A percentile compares a stretch with the other conserved stretches of the same genome.
Evolutionary conservation across 2,797 vertebrate species (phyloP).

Genomic region (Amphiprion clarkii): DNA sequence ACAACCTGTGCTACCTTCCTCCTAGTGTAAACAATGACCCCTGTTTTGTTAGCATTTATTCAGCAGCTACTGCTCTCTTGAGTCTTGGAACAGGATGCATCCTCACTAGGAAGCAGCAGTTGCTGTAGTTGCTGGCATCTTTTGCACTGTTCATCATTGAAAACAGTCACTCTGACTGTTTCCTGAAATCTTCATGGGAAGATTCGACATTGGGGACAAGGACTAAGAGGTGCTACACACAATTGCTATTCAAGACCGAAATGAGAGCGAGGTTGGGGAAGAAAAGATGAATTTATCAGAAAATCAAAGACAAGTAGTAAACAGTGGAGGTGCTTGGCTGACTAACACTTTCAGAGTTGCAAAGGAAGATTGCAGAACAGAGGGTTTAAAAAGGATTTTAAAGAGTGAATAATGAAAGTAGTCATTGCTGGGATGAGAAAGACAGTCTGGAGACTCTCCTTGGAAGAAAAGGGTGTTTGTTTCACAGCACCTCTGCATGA

Average conservation of each 20-base stretch:
- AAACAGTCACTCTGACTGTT: conserved; percentile 6
- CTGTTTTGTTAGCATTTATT: conserved; percentile 7
- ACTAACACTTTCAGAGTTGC: conserved; percentile 10
- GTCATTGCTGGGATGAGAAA: conserved; percentile 30
- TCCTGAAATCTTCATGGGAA: not conserved
- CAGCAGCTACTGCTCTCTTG: conserved; percentile 1
- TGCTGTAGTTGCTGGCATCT: not conserved
- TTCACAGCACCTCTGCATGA: conserved; percentile 4
- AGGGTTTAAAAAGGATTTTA: conserved; percentile 31
- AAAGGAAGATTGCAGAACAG: conserved; percentile 14
- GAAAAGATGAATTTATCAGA: conserved; percentile 5
- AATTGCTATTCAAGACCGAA: conserved; percentile 5
- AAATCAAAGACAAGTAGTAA: conserved; percentile 12
- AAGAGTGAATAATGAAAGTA: conserved; percentile 36
- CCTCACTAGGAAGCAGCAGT: not conserved
- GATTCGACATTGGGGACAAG: not conserved
- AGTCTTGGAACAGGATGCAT: conserved; percentile 3
- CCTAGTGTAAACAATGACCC: conserved; percentile 6
- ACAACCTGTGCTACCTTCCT: conserved; percentile 3
- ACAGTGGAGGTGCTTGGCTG: conserved; percentile 17
- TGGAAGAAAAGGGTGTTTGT: conserved; percentile 9
- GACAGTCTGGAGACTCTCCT: conserved; percentile 15
- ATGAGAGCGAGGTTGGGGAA: not conserved
- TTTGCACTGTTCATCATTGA: conserved; percentile 4
- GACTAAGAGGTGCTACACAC: conserved; percentile 2